These are phyloP conservation scores for Oxyura jamaicensis DNA, from an alignment of 2,113 vertebrate species.

Conservation along the genomic window DNA sequence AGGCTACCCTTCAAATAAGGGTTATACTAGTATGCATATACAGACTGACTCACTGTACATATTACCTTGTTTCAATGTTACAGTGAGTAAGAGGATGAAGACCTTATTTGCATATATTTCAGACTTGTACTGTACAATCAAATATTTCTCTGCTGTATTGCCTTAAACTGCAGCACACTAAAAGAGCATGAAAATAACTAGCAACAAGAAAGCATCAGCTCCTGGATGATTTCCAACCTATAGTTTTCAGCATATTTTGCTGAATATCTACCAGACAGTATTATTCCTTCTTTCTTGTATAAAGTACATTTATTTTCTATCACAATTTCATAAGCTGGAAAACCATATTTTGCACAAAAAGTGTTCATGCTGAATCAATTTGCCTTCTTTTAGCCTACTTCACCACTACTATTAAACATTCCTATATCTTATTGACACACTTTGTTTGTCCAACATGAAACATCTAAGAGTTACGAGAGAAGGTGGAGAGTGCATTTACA, in stretches of 20 bases:
- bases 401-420: background rate
- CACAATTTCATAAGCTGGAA: background rate
- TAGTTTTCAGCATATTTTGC: background rate
- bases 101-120: background rate
- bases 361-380: background rate
- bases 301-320: rapidly evolving
- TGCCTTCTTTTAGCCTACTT: background rate
- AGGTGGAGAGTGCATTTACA: background rate
- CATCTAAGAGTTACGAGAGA: background rate
- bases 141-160: background rate
- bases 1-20: background rate
- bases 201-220: background rate
- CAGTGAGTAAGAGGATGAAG: background rate
- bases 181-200: background rate
- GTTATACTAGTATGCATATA: background rate
- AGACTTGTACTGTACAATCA: background rate
- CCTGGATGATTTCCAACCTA: background rate
- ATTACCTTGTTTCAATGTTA: rapidly evolving
- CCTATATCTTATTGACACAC: background rate
- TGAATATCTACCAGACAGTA: background rate
- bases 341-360: background rate
- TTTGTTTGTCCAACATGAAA: background rate
- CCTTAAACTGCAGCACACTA: background rate
- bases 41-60: background rate
- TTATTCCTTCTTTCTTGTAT: background rate